Conservation (phyloP, 2,888 invertebrate species). For the Sclerodermus sp. region DNA sequence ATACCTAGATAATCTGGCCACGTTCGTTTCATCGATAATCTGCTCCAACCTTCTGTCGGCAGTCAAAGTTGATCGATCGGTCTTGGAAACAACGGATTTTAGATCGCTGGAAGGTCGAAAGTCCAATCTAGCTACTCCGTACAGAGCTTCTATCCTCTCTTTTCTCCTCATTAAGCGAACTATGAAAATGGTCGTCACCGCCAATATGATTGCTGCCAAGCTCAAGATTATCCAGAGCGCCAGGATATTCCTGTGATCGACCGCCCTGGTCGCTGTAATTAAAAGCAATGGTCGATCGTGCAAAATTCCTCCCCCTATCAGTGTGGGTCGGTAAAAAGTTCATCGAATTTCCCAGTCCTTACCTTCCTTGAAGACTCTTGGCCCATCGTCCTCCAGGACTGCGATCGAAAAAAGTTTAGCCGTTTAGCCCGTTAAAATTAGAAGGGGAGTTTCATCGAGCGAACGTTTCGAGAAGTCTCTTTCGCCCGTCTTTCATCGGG, state of each 20-base stretch:
- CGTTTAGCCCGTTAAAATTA: not conserved
- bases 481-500: not conserved
- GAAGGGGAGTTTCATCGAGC: too few relatives aligned
- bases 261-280: constrained; percentile 22
- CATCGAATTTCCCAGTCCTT: too few relatives aligned
- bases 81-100: constrained; percentile 39
- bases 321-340: not conserved
- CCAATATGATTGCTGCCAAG: constrained; percentile 35
- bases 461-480: too few relatives aligned
- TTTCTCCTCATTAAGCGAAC: constrained; percentile 41
- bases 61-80: constrained; percentile 30
- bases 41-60: constrained; percentile 33
- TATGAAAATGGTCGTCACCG: constrained; percentile 35
- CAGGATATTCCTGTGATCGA: constrained; percentile 38
- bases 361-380: constrained; percentile 42
- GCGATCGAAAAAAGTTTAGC: constrained; percentile 13
- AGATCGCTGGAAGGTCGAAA: constrained; percentile 53
- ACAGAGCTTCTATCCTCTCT: constrained; percentile 38
- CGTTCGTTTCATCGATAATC: constrained; percentile 32
- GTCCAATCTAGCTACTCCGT: constrained; percentile 40
- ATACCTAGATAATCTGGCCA: constrained; percentile 36
- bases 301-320: not conserved
- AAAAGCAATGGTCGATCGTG: too few relatives aligned
- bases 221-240: constrained; percentile 40
- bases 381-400: constrained; percentile 41